phyloP scores from a whole-genome alignment of 2,888 invertebrate species.

The Notodonta ziczac region DNA sequence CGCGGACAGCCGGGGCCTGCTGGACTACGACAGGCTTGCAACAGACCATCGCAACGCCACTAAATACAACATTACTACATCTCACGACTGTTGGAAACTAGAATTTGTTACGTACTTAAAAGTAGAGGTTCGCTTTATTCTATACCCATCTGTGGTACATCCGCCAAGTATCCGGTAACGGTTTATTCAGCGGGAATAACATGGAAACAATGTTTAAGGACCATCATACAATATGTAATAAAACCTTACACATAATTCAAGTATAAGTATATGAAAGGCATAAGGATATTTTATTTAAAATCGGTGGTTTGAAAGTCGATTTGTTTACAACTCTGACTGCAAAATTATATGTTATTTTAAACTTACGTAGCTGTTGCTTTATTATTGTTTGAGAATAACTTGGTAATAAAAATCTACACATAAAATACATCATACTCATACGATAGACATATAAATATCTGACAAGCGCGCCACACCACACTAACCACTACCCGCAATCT shows the following conservation, averaged over 20 bases:
- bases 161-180: no score
- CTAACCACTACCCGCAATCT: slow-evolving; percentile 39
- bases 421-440: slow-evolving; percentile 5
- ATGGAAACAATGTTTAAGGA: no score
- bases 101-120: no score
- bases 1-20: no score
- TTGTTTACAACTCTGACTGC: neutral
- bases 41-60: no score
- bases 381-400: neutral
- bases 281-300: neutral
- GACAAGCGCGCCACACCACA: slow-evolving; percentile 24
- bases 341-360: neutral
- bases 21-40: no score
- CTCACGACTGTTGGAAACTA: no score
- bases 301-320: slow-evolving; percentile 2
- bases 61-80: no score
- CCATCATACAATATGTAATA: neutral
- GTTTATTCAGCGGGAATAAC: no score
- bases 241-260: neutral
- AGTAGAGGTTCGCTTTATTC: no score
- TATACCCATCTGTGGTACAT: no score
- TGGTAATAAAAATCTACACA: slow-evolving; percentile 1
- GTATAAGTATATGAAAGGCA: neutral
- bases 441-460: slow-evolving; percentile 27
- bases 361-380: no score